These are phyloP conservation scores for Scaptomyza cyrtandrae DNA, from an alignment of 2,888 invertebrate genomes.

Conservation along the genomic window DNA sequence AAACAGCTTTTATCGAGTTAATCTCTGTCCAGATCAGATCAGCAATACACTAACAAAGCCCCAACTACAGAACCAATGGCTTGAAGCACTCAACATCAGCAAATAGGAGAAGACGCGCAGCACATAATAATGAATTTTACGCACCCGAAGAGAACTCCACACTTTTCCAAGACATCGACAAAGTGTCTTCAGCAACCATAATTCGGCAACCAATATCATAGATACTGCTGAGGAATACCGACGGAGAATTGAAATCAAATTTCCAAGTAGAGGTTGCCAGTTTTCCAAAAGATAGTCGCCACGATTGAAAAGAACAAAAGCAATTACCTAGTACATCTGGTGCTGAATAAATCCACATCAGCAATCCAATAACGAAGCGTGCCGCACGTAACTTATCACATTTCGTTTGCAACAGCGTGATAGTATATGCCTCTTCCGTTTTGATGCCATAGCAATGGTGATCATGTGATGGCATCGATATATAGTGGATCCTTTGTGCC, in stretches of 20 bases:
- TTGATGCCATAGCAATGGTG: constrained; percentile 56
- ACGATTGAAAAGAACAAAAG: neutral
- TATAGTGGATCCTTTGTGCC: constrained; percentile 2
- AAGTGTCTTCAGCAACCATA: neutral
- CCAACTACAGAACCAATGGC: constrained; percentile 17
- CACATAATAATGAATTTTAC: neutral
- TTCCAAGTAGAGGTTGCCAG: constrained; percentile 20
- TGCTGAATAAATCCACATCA: constrained; percentile 12
- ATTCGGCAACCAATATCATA: constrained; percentile 3
- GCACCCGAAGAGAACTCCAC: constrained; percentile 1
- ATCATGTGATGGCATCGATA: constrained; percentile 32
- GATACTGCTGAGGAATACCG: constrained; percentile 10
- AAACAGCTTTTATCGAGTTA: neutral
- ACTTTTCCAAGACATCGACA: neutral
- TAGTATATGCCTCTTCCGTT: constrained; percentile 38
- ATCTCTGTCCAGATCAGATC: constrained; percentile 21
- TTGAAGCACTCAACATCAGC: constrained; percentile 39
- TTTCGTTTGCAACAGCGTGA: constrained; percentile 28
- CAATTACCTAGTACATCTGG: neutral
- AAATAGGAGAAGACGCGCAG: constrained; percentile 12
- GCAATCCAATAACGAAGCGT: constrained; percentile 26
- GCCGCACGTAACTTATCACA: constrained; percentile 29
- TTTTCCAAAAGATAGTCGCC: neutral
- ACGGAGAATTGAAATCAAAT: constrained; percentile 24
- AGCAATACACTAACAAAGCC: neutral